These are phyloP conservation scores for Tamias sibiricus DNA, from an alignment of 2,113 vertebrate species.

Conservation along the genomic window DNA sequence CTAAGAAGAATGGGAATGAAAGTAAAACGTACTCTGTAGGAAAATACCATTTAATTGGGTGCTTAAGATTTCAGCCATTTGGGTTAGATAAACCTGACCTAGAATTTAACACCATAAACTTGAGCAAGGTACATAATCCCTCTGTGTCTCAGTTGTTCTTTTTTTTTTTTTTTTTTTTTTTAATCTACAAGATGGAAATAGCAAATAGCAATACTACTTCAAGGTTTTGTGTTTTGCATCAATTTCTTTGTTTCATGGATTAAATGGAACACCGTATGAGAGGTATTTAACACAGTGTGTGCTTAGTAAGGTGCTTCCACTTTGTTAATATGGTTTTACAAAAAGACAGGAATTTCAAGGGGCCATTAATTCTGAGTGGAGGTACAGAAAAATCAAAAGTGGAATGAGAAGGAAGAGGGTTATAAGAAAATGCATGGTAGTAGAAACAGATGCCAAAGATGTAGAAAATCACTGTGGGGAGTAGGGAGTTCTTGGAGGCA, in stretches of 20 bases:
- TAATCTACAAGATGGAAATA: background rate
- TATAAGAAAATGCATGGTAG: background rate
- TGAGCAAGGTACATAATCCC: background rate
- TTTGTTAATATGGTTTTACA: background rate
- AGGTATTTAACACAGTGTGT: background rate
- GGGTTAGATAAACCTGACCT: background rate
- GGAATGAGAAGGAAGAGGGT: background rate
- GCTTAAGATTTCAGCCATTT: background rate
- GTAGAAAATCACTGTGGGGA: fast-evolving
- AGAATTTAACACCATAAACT: background rate
- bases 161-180: too few relatives aligned
- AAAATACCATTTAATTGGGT: background rate
- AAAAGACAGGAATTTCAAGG: background rate
- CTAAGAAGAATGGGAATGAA: background rate
- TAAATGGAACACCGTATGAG: background rate
- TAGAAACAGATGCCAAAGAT: background rate
- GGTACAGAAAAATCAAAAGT: background rate
- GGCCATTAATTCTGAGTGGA: background rate
- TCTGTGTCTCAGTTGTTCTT: background rate
- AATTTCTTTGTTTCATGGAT: background rate
- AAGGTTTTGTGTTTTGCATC: background rate
- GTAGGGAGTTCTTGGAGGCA: background rate
- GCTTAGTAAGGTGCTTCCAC: background rate
- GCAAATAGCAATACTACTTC: background rate
- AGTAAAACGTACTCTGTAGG: background rate